Evolutionary conservation across 2,888 invertebrate genomes (phyloP).

Genomic region (Cosmorhoe ocellata): DNA sequence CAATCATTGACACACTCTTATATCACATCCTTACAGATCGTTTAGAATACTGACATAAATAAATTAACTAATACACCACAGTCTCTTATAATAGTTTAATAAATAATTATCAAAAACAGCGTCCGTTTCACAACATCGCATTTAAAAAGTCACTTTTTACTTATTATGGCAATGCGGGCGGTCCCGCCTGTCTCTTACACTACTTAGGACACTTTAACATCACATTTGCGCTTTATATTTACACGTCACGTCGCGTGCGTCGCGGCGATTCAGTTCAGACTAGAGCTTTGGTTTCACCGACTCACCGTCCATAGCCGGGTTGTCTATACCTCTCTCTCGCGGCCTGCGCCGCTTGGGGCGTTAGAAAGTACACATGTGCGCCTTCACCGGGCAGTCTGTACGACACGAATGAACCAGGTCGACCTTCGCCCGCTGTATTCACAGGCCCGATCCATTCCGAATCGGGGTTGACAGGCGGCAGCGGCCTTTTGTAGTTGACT

Average conservation of each 20-base stretch:
- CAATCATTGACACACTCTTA: conserved; percentile 56
- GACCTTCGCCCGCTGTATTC: conserved; percentile 70
- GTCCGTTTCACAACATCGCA: conserved; percentile 62
- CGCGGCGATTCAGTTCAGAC: conserved; percentile 68
- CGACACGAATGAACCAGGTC: conserved; percentile 86
- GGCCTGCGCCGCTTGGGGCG: conserved; percentile 83
- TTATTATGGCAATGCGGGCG: conserved; percentile 77
- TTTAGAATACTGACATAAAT: conserved; percentile 78
- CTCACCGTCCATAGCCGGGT: conserved; percentile 75
- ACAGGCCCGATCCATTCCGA: conserved; percentile 82
- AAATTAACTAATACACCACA: conserved; percentile 80
- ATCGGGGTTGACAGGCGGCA: conserved; percentile 80
- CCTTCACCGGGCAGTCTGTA: conserved; percentile 89
- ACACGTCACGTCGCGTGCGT: conserved; percentile 62
- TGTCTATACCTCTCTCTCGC: conserved; percentile 63
- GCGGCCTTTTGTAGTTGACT: conserved; percentile 83
- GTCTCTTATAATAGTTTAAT: conserved; percentile 77
- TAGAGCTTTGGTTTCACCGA: conserved; percentile 79
- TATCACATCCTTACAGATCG: conserved; percentile 68
- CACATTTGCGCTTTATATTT: conserved; percentile 82
- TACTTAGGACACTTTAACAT: conserved; percentile 81
- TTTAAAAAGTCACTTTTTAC: conserved; percentile 56
- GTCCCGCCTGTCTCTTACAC: conserved; percentile 76
- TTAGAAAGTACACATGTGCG: conserved; percentile 90
- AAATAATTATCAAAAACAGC: conserved; percentile 69